phyloP scores from a whole-genome alignment of 2,797 vertebrate species.

The Myotis findleyi region DNA sequence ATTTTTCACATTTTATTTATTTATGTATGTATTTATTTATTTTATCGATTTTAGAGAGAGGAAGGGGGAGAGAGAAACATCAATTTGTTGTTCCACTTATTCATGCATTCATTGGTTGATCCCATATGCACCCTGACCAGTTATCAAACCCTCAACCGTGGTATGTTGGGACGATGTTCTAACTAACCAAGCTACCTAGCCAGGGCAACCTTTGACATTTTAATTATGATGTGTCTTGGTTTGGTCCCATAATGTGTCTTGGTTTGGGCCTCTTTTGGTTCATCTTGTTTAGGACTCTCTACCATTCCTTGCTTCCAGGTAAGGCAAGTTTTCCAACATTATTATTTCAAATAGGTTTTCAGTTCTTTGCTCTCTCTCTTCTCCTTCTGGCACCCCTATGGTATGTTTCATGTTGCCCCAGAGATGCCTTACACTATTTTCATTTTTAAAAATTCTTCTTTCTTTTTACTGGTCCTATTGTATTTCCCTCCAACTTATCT shows the following conservation, averaged over 20 bases:
- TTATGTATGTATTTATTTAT: too few relatives aligned
- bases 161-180: not conserved
- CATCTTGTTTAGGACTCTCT: not conserved
- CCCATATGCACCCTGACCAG: not conserved
- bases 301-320: not conserved
- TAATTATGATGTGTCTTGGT: not conserved
- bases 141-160: not conserved
- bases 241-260: not conserved
- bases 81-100: too few relatives aligned
- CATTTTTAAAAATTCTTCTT: not conserved
- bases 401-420: not conserved
- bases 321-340: not conserved
- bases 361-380: not conserved
- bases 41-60: too few relatives aligned
- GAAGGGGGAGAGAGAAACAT: too few relatives aligned
- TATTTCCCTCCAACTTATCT: not conserved
- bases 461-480: not conserved
- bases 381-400: not conserved
- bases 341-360: not conserved
- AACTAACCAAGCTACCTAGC: not conserved
- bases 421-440: not conserved
- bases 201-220: not conserved
- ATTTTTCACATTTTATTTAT: too few relatives aligned
- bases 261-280: not conserved
- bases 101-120: too few relatives aligned